Evolutionary conservation across 2,113 vertebrate species (phyloP), one percentile per base, ranked within the genome.

Genomic region (Xenus cinereus): DNA sequence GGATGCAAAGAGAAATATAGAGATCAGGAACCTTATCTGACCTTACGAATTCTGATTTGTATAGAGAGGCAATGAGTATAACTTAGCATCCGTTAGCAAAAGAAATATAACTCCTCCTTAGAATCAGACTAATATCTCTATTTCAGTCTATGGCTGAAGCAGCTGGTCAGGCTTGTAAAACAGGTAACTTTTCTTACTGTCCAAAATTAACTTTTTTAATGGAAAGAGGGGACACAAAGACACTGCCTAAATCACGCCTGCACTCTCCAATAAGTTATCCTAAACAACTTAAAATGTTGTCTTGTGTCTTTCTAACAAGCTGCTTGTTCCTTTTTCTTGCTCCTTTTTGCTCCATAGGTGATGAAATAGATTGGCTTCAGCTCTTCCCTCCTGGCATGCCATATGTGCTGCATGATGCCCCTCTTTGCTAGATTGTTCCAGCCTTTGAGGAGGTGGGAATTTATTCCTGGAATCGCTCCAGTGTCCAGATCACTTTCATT

Each of bases 401-500:
- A 87, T 97, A 96, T 97, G 94, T 89, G 87, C 91, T 71, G 43
- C 4, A 5, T 62, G 81, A 73, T 93, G 66, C 59, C 41, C 14
- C 50, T 87, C 80, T 37, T 83, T 86, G 66, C 53, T 87, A 75
- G 69, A 77, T 81, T 64, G 32, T 78, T 94, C 69, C 76, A 93
- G n/a, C 43, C 63, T 92, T 86, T 81, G 27, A 27, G 30, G 83
- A 95, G 56, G 73, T 81, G 83, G 73, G 62, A 94, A 78, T 93
- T 93, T 64, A 92, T 87, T 86, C 51, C 83, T 92, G 93, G 95
- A 96, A 75, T 78, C 32, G 17, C 66, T 92, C 90, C 96, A 89
- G 84, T 28, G 53, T 87, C 90, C 90, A 60, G 68, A 86, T 93
- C 92, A 45, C 39, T 93, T 84, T 68, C 80, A 28, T 64, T 84